Evolutionary conservation across 1,140 invertebrate species (phyloP), one percentile per base, ranked within the genome.

Genomic region (Orius insidiosus): DNA sequence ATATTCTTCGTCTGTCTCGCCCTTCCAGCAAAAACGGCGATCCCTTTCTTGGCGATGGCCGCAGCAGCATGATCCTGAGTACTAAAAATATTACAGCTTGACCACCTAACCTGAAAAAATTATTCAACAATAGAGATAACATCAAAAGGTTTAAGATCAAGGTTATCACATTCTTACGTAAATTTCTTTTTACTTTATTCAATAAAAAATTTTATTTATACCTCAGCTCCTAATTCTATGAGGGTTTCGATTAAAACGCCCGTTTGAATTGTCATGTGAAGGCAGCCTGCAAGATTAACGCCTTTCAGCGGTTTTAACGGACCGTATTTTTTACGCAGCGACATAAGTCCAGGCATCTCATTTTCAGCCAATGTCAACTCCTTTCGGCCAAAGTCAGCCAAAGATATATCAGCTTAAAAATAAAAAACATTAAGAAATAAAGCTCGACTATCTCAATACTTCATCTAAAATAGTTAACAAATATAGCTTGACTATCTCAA

Each of bases 11-110:
- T 99, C 95, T 2, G 93, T 98, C 71, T 99, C 95, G 10, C 96
- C 96, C 67, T 99, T 99, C 96, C 96, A 99, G 96, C 96, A 62
- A 86, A 99, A n/a, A 98, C 94, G 7, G 94, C 84, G 10, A 98
- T 75, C 39, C 94, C 94, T 19, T 72, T 69, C 54, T 80, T 80
- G 1, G 95, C 95, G 49, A 99, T 93, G 8, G 96, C 96, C n/a
- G 95, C 94, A 14, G 96, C 96, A 19, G 95, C 95, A 63, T 95
- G 83, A 65, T 96, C 89, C 68, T 94, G 88, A 3, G 88, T 94
- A 62, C 86, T 92, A 68, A 93, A 97, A 54, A 98, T 97, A 60
- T 98, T 98, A 60, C 92, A 97, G 56, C 88, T 94, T 10, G 90
- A 93, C 94, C 94, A 97, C 68, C 92, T 87, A 2, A 97, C 87